Evolutionary conservation across 2,888 invertebrate species (phyloP).

Genomic region (Cataglyphis altisquamis): DNA sequence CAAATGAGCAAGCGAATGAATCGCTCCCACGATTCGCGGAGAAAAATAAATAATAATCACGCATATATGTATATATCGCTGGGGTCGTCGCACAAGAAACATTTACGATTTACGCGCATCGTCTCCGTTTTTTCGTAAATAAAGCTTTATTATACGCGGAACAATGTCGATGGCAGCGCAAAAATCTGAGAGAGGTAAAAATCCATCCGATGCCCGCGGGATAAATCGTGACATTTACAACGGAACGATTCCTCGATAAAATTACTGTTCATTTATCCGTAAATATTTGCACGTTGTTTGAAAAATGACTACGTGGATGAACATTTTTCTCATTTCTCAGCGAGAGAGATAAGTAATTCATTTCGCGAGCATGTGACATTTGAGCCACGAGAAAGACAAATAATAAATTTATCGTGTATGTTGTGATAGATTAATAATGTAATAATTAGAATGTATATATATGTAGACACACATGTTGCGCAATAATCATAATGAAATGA

Average conservation of each 20-base stretch:
- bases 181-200: conserved; percentile 41
- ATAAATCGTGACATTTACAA: conserved; percentile 36
- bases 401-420: not conserved
- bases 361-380: not conserved
- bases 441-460: not conserved
- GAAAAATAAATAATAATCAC: conserved; percentile 47
- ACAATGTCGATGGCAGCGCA: conserved; percentile 15
- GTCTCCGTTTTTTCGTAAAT: conserved; percentile 37
- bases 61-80: not conserved
- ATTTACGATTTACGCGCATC: conserved; percentile 10
- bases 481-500: not conserved
- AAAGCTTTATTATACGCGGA: conserved; percentile 24
- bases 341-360: not conserved
- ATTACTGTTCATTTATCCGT: conserved; percentile 20
- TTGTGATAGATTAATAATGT: not conserved
- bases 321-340: not conserved
- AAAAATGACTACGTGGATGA: conserved; percentile 1
- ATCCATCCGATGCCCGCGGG: conserved; percentile 12
- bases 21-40: conserved; percentile 10
- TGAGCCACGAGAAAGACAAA: not conserved
- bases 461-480: not conserved
- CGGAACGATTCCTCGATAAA: conserved; percentile 5
- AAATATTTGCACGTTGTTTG: conserved; percentile 16
- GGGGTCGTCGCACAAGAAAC: conserved; percentile 1
- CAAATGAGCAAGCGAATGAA: conserved; percentile 44